These are phyloP conservation scores for Lates japonicus DNA, from an alignment of 2,797 vertebrate genomes.

Conservation along the genomic window DNA sequence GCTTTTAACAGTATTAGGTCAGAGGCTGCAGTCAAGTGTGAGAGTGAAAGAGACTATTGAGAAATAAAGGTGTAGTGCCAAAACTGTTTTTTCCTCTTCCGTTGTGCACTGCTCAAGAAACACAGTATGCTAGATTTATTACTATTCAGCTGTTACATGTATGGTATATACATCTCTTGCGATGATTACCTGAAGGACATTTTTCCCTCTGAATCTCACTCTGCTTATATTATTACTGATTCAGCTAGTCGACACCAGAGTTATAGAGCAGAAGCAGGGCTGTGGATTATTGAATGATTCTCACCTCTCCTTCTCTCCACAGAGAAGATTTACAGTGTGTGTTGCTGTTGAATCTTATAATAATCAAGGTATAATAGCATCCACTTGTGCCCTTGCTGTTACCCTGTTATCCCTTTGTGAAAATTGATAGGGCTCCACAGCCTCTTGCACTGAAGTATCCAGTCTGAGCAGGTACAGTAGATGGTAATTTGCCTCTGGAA, in stretches of 20 bases:
- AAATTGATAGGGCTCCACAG: conserved; percentile 64
- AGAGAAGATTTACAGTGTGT: conserved; percentile 63
- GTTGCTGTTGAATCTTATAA: conserved; percentile 59
- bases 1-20: conserved; percentile 13
- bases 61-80: neutral
- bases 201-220: conserved; percentile 48
- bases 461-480: conserved; percentile 51
- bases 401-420: conserved; percentile 52
- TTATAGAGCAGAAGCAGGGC: conserved; percentile 57
- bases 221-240: conserved; percentile 66
- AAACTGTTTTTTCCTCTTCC: conserved; percentile 7
- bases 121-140: conserved; percentile 16
- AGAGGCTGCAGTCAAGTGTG: conserved; percentile 13
- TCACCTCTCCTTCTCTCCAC: conserved; percentile 47
- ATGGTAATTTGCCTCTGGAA: conserved; percentile 65
- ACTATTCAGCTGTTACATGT: conserved; percentile 28
- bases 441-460: conserved; percentile 56
- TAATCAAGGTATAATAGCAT: conserved; percentile 75
- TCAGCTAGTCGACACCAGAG: conserved; percentile 52
- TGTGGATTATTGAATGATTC: conserved; percentile 65
- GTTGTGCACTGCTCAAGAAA: conserved; percentile 10
- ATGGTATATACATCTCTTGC: conserved; percentile 15
- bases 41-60: neutral
- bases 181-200: conserved; percentile 52
- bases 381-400: conserved; percentile 64